These are phyloP conservation scores for Campoletis sonorensis DNA, from an alignment of 1,140 invertebrate species.

Conservation along the genomic window DNA sequence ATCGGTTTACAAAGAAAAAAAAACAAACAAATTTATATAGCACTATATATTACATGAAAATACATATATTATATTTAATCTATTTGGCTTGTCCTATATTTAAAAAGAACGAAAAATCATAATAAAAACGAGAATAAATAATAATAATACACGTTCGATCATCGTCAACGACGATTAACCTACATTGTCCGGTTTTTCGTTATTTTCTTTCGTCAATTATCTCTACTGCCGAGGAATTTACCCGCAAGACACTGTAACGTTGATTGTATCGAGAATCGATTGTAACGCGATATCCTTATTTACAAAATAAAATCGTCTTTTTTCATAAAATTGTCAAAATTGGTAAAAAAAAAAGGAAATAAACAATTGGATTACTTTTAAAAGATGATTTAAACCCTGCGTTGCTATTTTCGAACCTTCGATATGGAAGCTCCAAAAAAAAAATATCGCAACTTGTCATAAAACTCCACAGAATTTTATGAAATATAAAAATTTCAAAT, in stretches of 20 bases:
- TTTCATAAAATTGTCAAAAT: constrained; percentile 59
- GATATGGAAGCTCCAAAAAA: too few relatives aligned
- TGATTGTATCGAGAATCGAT: constrained; percentile 60
- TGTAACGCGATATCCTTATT: constrained; percentile 65
- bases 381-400: neutral
- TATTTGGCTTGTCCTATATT: constrained; percentile 21
- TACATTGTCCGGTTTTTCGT: constrained; percentile 6
- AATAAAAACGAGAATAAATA: neutral
- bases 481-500: too few relatives aligned
- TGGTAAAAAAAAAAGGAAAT: neutral
- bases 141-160: constrained; percentile 18
- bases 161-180: constrained; percentile 18
- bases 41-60: constrained; percentile 33
- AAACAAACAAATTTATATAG: constrained; percentile 17
- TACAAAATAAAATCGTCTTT: constrained; percentile 68
- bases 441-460: too few relatives aligned
- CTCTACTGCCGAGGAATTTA: constrained; percentile 30
- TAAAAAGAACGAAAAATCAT: neutral
- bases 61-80: constrained; percentile 31
- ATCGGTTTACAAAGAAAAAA: constrained; percentile 41
- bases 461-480: too few relatives aligned
- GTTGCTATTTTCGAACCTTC: too few relatives aligned
- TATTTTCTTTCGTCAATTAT: constrained; percentile 8
- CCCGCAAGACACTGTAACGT: constrained; percentile 51
- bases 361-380: neutral